These are phyloP conservation scores for Pseudochromis fuscus DNA, from an alignment of 2,797 vertebrate species.

Conservation along the genomic window DNA sequence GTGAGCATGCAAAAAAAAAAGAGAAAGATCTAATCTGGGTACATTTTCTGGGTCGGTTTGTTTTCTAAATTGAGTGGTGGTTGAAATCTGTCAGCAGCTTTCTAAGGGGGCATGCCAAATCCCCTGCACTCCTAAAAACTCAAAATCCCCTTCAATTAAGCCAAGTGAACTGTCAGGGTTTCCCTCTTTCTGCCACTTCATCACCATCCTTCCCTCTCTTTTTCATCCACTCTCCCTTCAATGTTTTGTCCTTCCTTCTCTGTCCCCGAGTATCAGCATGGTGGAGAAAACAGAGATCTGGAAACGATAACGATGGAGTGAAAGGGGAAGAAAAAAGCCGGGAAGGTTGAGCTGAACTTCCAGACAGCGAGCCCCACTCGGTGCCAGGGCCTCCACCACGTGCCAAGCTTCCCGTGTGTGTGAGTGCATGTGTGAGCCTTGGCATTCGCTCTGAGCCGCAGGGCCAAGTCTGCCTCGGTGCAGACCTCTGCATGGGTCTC, in stretches of 20 bases:
- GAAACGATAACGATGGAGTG: conserved; percentile 3
- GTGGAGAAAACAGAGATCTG: conserved; percentile 25
- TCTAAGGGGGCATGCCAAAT: conserved; percentile 41
- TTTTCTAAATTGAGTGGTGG: conserved; percentile 36
- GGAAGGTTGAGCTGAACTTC: conserved; percentile 28
- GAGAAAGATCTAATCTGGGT: conserved; percentile 6
- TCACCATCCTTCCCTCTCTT: conserved; percentile 2
- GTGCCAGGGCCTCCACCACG: conserved; percentile 29
- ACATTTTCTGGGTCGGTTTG: conserved; percentile 51
- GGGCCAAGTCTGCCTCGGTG: conserved; percentile 43
- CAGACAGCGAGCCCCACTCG: conserved; percentile 29
- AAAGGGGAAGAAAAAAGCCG: neutral
- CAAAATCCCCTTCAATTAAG: conserved; percentile 42
- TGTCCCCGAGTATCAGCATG: neutral
- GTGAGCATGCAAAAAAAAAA: conserved; percentile 25
- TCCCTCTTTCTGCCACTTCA: conserved; percentile 11
- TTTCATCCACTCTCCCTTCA: conserved; percentile 1
- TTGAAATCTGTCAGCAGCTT: conserved; percentile 48
- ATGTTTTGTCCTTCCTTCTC: conserved; percentile 9
- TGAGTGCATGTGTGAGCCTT: conserved; percentile 32
- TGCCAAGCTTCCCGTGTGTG: conserved; percentile 24
- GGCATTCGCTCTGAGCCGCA: conserved; percentile 18
- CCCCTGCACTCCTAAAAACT: conserved; percentile 27
- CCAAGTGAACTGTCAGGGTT: conserved; percentile 30
- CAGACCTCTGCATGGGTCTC: conserved; percentile 39